Percentiles rank a stretch among this genome's conserved stretches.
These are phyloP conservation scores for Kryptopterus vitreolus DNA, from an alignment of 2,797 vertebrate species.

Conservation along the genomic window DNA sequence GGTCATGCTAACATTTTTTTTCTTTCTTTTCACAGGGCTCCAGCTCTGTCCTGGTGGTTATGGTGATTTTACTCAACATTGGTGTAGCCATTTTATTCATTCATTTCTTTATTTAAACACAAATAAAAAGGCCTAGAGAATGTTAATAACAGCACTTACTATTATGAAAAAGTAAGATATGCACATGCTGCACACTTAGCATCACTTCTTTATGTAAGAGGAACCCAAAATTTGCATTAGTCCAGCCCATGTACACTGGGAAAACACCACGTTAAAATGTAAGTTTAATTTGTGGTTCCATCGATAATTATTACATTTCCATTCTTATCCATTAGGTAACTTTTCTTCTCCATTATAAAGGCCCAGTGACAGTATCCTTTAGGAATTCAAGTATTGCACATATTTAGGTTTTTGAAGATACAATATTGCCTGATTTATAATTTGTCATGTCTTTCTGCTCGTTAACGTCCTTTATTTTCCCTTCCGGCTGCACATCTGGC, in stretches of 20 bases:
- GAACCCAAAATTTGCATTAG: conserved; percentile 52
- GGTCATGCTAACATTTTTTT: conserved; percentile 46
- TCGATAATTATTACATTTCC: conserved; percentile 54
- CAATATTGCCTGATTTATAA: conserved; percentile 51
- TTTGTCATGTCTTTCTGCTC: conserved; percentile 55
- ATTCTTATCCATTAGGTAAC: conserved; percentile 47
- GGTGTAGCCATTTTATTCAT: conserved; percentile 99
- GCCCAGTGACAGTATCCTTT: conserved; percentile 50
- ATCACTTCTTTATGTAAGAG: conserved; percentile 57
- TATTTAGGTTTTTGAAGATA: conserved; percentile 51
- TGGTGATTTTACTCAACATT: conserved; percentile 99
- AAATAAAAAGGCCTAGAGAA: conserved; percentile 59
- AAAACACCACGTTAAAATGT: conserved; percentile 65
- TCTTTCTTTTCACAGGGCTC: conserved; percentile 83
- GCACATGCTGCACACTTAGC: conserved; percentile 56
- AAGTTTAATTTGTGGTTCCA: conserved; percentile 65
- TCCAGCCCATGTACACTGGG: conserved; percentile 48
- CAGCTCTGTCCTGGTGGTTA: conserved; percentile 93
- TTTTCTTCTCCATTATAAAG: no score
- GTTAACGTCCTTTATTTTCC: conserved; percentile 36
- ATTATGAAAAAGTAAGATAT: conserved; percentile 56
- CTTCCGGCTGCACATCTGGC: conserved; percentile 42
- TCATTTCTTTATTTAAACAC: conserved; percentile 98
- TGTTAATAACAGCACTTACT: conserved; percentile 57
- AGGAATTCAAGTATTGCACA: conserved; percentile 51